A percentile compares a stretch with the other conserved stretches of the same genome.
Evolutionary conservation across 92 coral and sea anemone species (phyloP).

Genomic region (Palythoa grandis): DNA sequence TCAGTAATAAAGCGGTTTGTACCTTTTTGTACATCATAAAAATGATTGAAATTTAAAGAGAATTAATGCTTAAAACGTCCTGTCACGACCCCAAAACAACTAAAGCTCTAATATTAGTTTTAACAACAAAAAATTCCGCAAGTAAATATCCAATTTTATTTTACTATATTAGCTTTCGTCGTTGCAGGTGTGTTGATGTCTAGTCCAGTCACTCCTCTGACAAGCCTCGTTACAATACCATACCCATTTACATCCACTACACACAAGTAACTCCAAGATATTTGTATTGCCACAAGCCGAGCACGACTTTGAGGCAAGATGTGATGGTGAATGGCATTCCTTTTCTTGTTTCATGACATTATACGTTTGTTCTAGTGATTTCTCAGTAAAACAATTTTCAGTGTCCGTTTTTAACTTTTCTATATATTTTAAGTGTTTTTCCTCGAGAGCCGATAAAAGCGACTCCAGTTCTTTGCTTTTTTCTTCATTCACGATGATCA

Average conservation of each 20-base stretch:
- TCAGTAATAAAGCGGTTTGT: no score
- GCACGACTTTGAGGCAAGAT: neutral
- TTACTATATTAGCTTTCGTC: neutral
- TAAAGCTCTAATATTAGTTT: neutral
- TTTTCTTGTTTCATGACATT: neutral
- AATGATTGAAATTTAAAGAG: no score
- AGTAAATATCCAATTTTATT: neutral
- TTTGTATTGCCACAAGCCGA: slow-evolving; percentile 14
- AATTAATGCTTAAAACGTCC: no score
- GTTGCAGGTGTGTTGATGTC: slow-evolving; percentile 41
- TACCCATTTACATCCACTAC: slow-evolving; percentile 47
- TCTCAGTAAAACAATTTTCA: neutral
- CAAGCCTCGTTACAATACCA: slow-evolving; percentile 60
- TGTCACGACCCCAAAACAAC: no score
- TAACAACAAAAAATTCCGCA: neutral
- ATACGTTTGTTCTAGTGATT: neutral
- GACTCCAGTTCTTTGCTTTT: slow-evolving; percentile 28
- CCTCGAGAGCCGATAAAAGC: slow-evolving; percentile 33
- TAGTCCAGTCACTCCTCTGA: slow-evolving; percentile 57
- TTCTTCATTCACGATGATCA: slow-evolving; percentile 30
- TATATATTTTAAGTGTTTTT: slow-evolving; percentile 13
- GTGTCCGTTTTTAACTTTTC: slow-evolving; percentile 6
- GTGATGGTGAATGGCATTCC: neutral
- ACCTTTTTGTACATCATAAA: no score
- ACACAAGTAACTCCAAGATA: slow-evolving; percentile 21